phyloP scores from a whole-genome alignment of 1,140 invertebrate genomes.

The Apis florea region DNA sequence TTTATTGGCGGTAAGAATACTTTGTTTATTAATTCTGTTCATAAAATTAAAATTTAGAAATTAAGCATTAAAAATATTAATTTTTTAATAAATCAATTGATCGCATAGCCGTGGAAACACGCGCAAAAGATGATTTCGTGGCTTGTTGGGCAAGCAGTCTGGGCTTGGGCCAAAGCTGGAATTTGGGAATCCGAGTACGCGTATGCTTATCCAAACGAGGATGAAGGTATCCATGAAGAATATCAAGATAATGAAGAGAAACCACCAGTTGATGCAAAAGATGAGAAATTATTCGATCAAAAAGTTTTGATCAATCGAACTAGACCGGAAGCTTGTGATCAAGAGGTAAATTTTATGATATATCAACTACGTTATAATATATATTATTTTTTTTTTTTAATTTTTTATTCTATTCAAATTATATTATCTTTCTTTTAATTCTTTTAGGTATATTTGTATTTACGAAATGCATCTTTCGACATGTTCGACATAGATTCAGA shows the following conservation, averaged over 20 bases:
- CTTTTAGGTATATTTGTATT: slow-evolving; percentile 74
- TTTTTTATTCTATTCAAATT: not conserved
- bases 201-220: slow-evolving; percentile 73
- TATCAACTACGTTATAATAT: not conserved
- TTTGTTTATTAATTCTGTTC: not conserved
- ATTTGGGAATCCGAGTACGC: slow-evolving; percentile 74
- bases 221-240: slow-evolving; percentile 75
- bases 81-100: not conserved
- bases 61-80: not conserved
- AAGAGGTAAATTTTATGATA: slow-evolving; percentile 80
- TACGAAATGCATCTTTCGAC: slow-evolving; percentile 71
- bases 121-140: slow-evolving; percentile 76
- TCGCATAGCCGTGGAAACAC: slow-evolving; percentile 77
- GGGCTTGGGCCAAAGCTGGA: slow-evolving; percentile 78
- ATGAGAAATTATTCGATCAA: slow-evolving; percentile 82
- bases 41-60: too few relatives aligned
- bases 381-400: not conserved
- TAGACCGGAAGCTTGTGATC: slow-evolving; percentile 88
- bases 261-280: slow-evolving; percentile 75
- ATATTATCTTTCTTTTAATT: slow-evolving; percentile 2
- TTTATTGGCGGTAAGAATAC: slow-evolving; percentile 82
- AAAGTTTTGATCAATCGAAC: slow-evolving; percentile 88
- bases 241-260: slow-evolving; percentile 77
- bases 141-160: slow-evolving; percentile 77
- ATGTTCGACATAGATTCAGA: slow-evolving; percentile 69